These are phyloP conservation scores for Drosophila parthenogenetica DNA, from an alignment of 2,888 invertebrate genomes.

Conservation along the genomic window DNA sequence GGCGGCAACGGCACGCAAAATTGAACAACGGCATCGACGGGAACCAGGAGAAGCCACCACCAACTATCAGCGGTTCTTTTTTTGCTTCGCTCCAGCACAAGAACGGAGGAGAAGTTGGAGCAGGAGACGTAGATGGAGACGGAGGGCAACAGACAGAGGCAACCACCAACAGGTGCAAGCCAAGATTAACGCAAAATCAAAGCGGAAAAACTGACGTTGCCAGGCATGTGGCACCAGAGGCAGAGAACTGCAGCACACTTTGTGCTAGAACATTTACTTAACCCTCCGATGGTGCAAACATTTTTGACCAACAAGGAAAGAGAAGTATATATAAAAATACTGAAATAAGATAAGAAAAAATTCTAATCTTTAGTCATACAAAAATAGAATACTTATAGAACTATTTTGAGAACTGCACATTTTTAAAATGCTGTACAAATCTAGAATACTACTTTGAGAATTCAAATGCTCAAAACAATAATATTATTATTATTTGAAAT, in stretches of 20 bases:
- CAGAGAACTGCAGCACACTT: conserved; percentile 37
- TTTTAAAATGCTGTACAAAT: too few relatives aligned
- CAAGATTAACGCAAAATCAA: conserved; percentile 78
- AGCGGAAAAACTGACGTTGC: conserved; percentile 71
- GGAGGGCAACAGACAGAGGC: conserved; percentile 9
- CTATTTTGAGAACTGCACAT: too few relatives aligned
- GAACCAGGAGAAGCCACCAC: conserved; percentile 47
- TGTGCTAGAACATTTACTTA: conserved; percentile 60
- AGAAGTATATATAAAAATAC: not conserved
- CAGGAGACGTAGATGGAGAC: not conserved
- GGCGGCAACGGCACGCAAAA: conserved; percentile 80
- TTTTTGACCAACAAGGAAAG: not conserved
- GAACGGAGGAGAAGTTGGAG: conserved; percentile 5
- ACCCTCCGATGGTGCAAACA: conserved; percentile 31
- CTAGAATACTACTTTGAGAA: too few relatives aligned
- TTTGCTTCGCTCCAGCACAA: too few relatives aligned
- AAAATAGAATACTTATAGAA: too few relatives aligned
- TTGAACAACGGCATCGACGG: conserved; percentile 76
- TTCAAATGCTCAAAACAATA: too few relatives aligned
- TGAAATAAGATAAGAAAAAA: not conserved
- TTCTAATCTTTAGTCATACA: too few relatives aligned
- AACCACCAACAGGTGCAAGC: conserved; percentile 72
- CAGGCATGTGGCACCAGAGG: conserved; percentile 45
- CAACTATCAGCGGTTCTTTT: not conserved
- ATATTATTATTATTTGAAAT: too few relatives aligned